Evolutionary conservation across 2,888 invertebrate species (phyloP), one percentile per base, ranked within the genome.

Genomic region (Apotomis capreana): DNA sequence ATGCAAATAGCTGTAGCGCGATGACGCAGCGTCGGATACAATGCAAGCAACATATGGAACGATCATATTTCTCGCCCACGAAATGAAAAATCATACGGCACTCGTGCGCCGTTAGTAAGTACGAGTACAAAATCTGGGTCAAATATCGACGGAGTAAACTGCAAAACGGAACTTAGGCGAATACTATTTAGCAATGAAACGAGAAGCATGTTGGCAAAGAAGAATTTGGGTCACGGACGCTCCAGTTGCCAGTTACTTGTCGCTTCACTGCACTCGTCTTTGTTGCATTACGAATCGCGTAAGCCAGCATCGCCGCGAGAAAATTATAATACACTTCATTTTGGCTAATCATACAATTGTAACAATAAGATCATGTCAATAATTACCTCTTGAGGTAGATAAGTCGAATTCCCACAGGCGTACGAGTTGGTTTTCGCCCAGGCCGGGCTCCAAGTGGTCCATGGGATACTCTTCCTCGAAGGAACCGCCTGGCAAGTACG

Each of bases 401-500:
- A 96, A 90, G 77, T 96, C 96, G 74, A 96, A 92, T 75, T 96
- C 96, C 81, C 97, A 94, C 69, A 98, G 93, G 68, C 97, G 94
- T 44, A 96, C 96, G 52, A 97, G 94, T 86, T 97, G 97, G 75
- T 95, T 95, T 82, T 96, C 96, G 84, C 97, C 97, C 71, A 99
- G 92, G 9, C 98, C 98, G 1, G 98, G 98, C 89, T 98, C 96
- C 68, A 98, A 93, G 84, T 97, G 94, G 77, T 96, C 96, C 26
- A 97, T 94, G 74, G 94, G 94, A 82, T 96, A 96, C 78, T 95
- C 95, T 77, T 96, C 96, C 80, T 96, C 95, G 73, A 95, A 93
- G 13, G 91, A 89, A 62, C 92, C 91, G 65, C 97, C 97, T 3
- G 97, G 97, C 79, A 97, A 91, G 85, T 97, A 97, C 0, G 97